Evolutionary conservation across 2,113 vertebrate species (phyloP), one percentile per base, ranked within the genome.

Genomic region (Scolopax mira): DNA sequence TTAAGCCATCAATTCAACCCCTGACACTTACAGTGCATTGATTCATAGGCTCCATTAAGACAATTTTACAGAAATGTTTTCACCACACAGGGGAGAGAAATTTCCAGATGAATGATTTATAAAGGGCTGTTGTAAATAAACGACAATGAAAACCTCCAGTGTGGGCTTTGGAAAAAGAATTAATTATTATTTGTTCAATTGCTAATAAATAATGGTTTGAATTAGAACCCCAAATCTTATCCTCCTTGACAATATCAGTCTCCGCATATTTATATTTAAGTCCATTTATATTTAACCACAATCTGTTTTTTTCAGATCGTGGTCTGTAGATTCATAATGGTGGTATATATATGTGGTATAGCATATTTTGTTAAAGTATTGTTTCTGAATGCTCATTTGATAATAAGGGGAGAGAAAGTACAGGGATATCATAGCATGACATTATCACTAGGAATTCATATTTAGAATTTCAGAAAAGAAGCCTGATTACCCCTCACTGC

Each of bases 11-110:
- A 18, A 73, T 89, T 62, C 79, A 72, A 85, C 46, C 71, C 14
- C 69, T 88, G 75, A 80, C 90, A 84, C 71, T 71, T 3, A 31
- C 55, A 48, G 21, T 12, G 2, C 61, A 37, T 84, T 95, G 94
- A 95, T 94, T 95, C 94, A 92, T 80, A 31, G 83, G 81, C 79
- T 83, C 79, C 82, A 93, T 73, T 90, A 83, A 62, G 62, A 69
- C 41, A 67, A 66, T 88, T 97, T 94, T 90, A 90, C 72, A 96
- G 90, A 77, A 96, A 90, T 77, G 49, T 91, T 91, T 93, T 80
- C 82, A 69, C 0, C 14, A 65, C 49, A 69, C 71, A n/a, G 69
- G 62, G 64, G 69, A 92, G 83, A 73, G 58, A 89, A 90, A 66
- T 88, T 60, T 91, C 64, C 27, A 51, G 66, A 54, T 82, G 58